These are phyloP conservation scores for Phacellophora camtschatica DNA, from an alignment of 30 jellyfish, hydroid and myxozoan species.

Conservation along the genomic window DNA sequence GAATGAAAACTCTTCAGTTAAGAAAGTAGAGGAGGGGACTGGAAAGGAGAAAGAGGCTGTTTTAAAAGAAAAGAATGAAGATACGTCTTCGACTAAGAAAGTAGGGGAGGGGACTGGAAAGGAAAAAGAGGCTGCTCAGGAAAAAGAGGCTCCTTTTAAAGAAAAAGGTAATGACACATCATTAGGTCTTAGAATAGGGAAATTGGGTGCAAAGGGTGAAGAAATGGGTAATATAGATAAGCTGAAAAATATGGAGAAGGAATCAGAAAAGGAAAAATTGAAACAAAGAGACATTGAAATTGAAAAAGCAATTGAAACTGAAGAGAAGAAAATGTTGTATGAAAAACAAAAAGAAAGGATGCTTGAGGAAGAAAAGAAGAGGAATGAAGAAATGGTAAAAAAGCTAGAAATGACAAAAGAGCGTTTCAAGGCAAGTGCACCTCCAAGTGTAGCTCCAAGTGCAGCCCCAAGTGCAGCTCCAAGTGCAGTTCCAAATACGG, in stretches of 20 bases:
- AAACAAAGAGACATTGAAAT: background rate
- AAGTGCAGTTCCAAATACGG: background rate
- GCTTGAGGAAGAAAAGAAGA: slow-evolving; percentile 19
- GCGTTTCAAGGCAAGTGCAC: too few species aligned
- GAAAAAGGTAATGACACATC: background rate
- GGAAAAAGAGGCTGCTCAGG: background rate
- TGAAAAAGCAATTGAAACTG: background rate
- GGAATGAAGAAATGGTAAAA: background rate
- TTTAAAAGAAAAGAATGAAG: background rate
- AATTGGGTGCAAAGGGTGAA: background rate
- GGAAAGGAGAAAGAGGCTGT: background rate
- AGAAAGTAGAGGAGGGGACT: background rate
- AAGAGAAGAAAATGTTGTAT: background rate
- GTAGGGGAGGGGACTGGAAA: background rate
- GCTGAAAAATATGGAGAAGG: background rate
- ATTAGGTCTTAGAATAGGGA: background rate
- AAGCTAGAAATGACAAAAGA: background rate
- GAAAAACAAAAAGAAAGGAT: slow-evolving; percentile 2
- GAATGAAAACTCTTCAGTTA: background rate
- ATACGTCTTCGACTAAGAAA: background rate
- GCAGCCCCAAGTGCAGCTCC: too few species aligned
- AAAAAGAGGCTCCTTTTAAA: too few species aligned
- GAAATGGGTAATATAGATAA: background rate
- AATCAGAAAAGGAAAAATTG: background rate
- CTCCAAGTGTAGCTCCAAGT: too few species aligned